Base-by-base conservation (phyloP, 2,888 invertebrate species). In the Parasteatoda lunata region DNA sequence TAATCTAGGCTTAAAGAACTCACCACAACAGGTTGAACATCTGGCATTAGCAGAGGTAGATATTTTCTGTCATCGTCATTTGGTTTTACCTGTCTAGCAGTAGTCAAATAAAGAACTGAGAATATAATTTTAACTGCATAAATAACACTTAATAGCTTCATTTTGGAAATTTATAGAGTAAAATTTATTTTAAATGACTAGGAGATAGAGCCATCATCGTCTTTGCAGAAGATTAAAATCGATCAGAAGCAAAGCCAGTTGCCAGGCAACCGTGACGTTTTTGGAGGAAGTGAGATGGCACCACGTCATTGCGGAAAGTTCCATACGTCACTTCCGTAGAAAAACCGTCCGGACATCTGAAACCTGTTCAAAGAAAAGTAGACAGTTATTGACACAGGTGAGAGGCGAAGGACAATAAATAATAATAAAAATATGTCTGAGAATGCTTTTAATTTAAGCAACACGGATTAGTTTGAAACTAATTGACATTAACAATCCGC, bases 1-100 rank as follows among this genome's bases (percentile, higher is more conserved):
- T 6, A 47, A 49, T 49, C 45, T 68, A 77, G 51, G 76, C 76
- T 66, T 66, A 77, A 77, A 70, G 59, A 89, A 94, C 94, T 94
- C 93, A 96, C 96, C 93, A 93, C 94, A 91, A 95, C 94, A 49
- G 96, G 96, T 91, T 93, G 94, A 78, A 96, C 96, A 92, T 95
- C 94, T 88, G 96, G 96, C 96, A 97, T 97, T 47, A 95, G 92
- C 90, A 97, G 81, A 7, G 90, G 89, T 85, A 90, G 90, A 7
- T 68, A 70, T 65, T 64, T 83, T 15, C 11, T 5, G n/a, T 4
- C 59, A 45, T 80, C 80, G 30, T 79, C 70, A 30, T 69, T 72
- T 47, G 1, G 47, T 49, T 7, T 72, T n/a, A 11, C 51, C 47
- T n/a, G 66, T 15, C 30, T 52, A 48, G n/a, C 30, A 48, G 11